Conservation (phyloP, 2,797 vertebrate genomes). For the Megalops cyprinoides region DNA sequence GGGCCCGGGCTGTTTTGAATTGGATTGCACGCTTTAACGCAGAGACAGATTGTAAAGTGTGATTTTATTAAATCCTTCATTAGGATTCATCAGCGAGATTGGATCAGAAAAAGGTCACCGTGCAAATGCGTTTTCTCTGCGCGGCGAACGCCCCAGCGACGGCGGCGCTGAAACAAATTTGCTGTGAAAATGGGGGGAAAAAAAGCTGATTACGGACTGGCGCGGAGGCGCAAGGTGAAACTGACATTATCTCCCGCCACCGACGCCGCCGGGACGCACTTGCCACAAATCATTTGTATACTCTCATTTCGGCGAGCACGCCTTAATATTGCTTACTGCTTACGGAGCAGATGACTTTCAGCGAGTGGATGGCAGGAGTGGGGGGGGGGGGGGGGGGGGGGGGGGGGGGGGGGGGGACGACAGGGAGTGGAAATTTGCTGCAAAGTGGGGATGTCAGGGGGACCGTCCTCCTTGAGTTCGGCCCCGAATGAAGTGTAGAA, state of each 20-base stretch:
- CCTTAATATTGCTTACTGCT: conserved; percentile 76
- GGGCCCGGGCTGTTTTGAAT: conserved; percentile 74
- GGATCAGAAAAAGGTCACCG: conserved; percentile 88
- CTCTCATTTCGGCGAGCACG: conserved; percentile 76
- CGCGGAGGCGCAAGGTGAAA: conserved; percentile 80
- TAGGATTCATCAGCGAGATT: conserved; percentile 86
- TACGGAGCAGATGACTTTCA: conserved; percentile 80
- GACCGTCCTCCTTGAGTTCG: conserved; percentile 68
- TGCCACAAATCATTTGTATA: conserved; percentile 84
- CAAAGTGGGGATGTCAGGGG: conserved; percentile 44
- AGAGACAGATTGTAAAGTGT: conserved; percentile 85
- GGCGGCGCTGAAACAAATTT: conserved; percentile 79
- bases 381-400: conserved; percentile 44
- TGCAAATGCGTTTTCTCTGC: conserved; percentile 82
- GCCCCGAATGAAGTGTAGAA: conserved; percentile 75
- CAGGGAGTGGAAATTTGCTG: conserved; percentile 39
- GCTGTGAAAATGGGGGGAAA: conserved; percentile 82
- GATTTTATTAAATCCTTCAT: conserved; percentile 88
- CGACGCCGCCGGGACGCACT: conserved; percentile 70
- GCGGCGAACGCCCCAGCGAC: conserved; percentile 66
- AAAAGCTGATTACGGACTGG: conserved; percentile 78
- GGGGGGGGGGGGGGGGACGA: conserved; percentile 46
- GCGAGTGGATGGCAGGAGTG: no score
- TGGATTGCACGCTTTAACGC: conserved; percentile 83
- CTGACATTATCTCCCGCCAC: conserved; percentile 71